Conservation (phyloP, 2,888 invertebrate genomes). For the Cantharis rufa region DNA sequence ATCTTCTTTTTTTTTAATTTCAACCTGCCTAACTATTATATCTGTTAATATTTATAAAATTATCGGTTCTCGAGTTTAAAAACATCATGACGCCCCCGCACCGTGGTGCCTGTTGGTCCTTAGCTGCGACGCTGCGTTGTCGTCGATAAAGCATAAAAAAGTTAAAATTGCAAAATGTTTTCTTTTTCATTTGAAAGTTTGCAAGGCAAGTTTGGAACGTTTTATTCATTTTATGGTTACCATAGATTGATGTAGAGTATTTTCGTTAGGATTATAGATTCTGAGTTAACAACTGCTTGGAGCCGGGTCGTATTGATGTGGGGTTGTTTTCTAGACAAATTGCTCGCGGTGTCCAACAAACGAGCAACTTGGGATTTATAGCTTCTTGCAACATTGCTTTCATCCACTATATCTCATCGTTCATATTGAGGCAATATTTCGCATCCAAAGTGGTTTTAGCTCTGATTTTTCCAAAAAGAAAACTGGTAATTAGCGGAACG, state of each 20-base stretch:
- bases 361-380: slow-evolving; percentile 36
- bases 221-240: slow-evolving; percentile 3
- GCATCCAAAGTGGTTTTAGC: background rate
- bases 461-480: background rate
- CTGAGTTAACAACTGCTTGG: slow-evolving; percentile 18
- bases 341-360: slow-evolving; percentile 33
- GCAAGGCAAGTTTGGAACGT: background rate
- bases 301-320: slow-evolving; percentile 24
- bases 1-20: too few relatives aligned
- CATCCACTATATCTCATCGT: slow-evolving; percentile 34
- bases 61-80: too few relatives aligned
- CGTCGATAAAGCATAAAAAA: background rate
- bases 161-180: background rate
- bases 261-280: slow-evolving; percentile 19
- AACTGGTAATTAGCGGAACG: background rate
- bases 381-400: slow-evolving; percentile 33
- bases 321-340: slow-evolving; percentile 34
- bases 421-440: slow-evolving; percentile 30
- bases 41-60: too few relatives aligned
- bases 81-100: too few relatives aligned
- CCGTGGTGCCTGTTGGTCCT: too few relatives aligned
- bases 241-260: slow-evolving; percentile 4
- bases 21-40: too few relatives aligned
- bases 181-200: background rate
- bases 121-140: background rate